A percentile compares a stretch with the other conserved stretches of the same genome.
phyloP scores from a whole-genome alignment of 1,140 invertebrate genomes.

The Eumeta japonica region DNA sequence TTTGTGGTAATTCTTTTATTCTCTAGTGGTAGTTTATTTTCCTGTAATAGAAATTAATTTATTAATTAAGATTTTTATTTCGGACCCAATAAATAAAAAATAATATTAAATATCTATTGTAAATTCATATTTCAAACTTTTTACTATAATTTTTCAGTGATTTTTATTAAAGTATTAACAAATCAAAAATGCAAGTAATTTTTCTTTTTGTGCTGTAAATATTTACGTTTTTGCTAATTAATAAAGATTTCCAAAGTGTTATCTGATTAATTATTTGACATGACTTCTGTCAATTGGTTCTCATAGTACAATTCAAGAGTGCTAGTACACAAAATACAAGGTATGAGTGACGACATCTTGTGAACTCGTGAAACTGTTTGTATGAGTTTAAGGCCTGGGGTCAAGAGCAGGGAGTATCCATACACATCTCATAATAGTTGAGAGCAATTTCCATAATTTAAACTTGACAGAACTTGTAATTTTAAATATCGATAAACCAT shows the following conservation, averaged over 20 bases:
- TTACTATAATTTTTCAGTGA: background rate
- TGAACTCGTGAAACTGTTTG: too few relatives aligned
- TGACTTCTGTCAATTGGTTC: too few relatives aligned
- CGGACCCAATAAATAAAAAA: too few relatives aligned
- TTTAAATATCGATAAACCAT: background rate
- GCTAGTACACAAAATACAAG: too few relatives aligned
- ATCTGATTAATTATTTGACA: background rate
- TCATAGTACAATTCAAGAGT: too few relatives aligned
- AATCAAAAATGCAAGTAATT: background rate
- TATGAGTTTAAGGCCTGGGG: too few relatives aligned
- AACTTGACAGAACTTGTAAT: background rate
- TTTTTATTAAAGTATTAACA: background rate
- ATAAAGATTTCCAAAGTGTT: background rate
- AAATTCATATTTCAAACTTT: background rate
- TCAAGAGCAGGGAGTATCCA: too few relatives aligned
- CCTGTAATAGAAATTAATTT: constrained; percentile 22
- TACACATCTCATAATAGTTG: too few relatives aligned
- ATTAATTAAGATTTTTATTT: too few relatives aligned
- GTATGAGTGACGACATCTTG: too few relatives aligned
- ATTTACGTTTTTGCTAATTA: background rate
- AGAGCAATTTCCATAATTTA: too few relatives aligned
- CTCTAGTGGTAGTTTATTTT: constrained; percentile 27
- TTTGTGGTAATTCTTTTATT: constrained; percentile 31
- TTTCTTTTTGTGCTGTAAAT: background rate
- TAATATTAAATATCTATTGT: background rate